Base-by-base conservation (phyloP, 1,140 invertebrate species). In the Belonocnema kinseyi region DNA sequence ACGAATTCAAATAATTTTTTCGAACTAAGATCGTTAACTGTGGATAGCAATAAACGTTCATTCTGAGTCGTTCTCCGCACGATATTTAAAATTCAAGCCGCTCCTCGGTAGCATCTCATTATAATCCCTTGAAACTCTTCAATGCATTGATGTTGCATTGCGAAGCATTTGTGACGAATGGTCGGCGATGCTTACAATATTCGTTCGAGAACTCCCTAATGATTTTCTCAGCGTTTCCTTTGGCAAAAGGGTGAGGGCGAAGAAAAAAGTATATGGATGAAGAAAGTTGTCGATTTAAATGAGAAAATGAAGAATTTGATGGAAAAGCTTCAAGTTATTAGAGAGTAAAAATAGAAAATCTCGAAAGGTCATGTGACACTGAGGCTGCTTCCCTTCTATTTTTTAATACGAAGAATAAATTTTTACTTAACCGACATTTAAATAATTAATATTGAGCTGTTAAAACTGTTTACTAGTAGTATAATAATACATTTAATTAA, bases 61-160 rank as follows among this genome's bases (percentile, higher is more conserved):
- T 66, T 66, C 61, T 14, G 16, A 66, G 16, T 3, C 53, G 17
- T 46, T 46, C 53, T 17, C 13, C 17, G 14, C 12, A 33, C 12
- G 13, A 46, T 66, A 66, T 66, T 66, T 66, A 66, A 66, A 66
- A 66, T 66, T 33, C 61, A 66, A 66, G 61, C 13, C 61, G 13
- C 76, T 78, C 77, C 72, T 78, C 58, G 74, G 77, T 74, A 78
- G 78, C 72, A 78, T 71, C 77, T 78, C 77, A 66, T 81, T 81
- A 78, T 78, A 54, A 54, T 70, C 73, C 56, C 40, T 76, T 46
- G 61, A 73, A 77, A 66, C 72, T 81, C 71, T 73, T 74, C 72
- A 78, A 78, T 73, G 66, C 74, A 78, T 76, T 78, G 77, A 77
- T 50, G 53, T 61, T 51, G n/a, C 73, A 75, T 56, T 54, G 72